Percentiles rank a stretch among this genome's conserved stretches.
phyloP scores from a whole-genome alignment of 2,888 invertebrate species.

The Chesias legatella region DNA sequence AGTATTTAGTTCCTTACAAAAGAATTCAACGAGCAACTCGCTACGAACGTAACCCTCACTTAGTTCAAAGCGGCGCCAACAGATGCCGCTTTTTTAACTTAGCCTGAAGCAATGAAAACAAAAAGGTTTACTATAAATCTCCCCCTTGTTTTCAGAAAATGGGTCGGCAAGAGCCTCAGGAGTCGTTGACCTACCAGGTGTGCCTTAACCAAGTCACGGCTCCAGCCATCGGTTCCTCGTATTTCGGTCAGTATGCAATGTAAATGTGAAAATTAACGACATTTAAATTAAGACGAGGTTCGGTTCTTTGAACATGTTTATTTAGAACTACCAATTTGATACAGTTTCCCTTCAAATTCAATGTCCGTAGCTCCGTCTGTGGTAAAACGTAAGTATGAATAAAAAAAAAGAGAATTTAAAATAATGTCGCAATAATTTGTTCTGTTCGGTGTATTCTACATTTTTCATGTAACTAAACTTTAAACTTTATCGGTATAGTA shows the following conservation, averaged over 20 bases:
- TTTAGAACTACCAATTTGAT: conserved; percentile 7
- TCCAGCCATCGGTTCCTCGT: conserved; percentile 60
- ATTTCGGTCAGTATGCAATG: conserved; percentile 67
- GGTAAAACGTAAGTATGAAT: too few species aligned
- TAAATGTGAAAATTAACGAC: conserved; percentile 51
- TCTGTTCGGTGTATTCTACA: too few species aligned
- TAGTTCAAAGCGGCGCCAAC: conserved; percentile 1
- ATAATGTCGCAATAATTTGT: too few species aligned
- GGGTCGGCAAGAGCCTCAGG: conserved; percentile 62
- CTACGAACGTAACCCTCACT: conserved; percentile 14
- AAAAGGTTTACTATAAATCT: conserved; percentile 24
- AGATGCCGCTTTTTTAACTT: conserved; percentile 49
- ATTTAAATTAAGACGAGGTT: conserved; percentile 30
- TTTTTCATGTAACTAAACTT: too few species aligned
- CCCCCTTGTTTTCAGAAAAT: conserved; percentile 60
- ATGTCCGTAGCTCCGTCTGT: too few species aligned
- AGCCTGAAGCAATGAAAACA: conserved; percentile 1
- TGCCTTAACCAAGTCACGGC: conserved; percentile 64
- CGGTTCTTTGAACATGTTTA: conserved; percentile 27
- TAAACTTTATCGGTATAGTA: too few species aligned
- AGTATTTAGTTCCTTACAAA: conserved; percentile 2
- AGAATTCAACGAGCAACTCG: conserved; percentile 17
- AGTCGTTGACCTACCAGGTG: conserved; percentile 55
- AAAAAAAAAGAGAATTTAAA: too few species aligned
- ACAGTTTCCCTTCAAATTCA: too few species aligned